Evolutionary conservation across 2,888 invertebrate species (phyloP).

Genomic region (Lasioglossum figueresi): DNA sequence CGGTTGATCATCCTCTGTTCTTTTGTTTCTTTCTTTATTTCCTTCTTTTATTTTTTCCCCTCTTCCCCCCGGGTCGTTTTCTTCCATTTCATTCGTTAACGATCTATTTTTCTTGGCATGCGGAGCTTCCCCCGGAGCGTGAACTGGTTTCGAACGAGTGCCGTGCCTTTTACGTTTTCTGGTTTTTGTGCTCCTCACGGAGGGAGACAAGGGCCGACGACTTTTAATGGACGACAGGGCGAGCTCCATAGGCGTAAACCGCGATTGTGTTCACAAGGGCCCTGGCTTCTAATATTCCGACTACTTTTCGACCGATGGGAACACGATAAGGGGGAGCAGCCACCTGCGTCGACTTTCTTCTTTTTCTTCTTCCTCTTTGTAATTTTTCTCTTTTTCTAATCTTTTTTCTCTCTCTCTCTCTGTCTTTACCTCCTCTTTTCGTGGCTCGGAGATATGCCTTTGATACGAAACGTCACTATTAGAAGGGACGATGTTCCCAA

Average conservation of each 20-base stretch:
- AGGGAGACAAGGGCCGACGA: conserved; percentile 77
- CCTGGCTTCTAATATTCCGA: conserved; percentile 44
- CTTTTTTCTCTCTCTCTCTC: neutral
- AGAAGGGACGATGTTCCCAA: conserved; percentile 2
- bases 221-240: conserved; percentile 79
- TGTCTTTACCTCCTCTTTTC: neutral
- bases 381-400: neutral
- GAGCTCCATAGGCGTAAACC: conserved; percentile 74
- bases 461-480: conserved; percentile 14
- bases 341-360: conserved; percentile 11
- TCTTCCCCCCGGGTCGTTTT: neutral
- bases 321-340: conserved; percentile 18
- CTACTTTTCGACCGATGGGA: conserved; percentile 19
- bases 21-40: neutral
- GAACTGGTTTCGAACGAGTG: conserved; percentile 74
- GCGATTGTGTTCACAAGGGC: conserved; percentile 46
- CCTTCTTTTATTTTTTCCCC: neutral
- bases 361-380: neutral
- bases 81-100: conserved; percentile 63
- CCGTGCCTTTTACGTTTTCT: conserved; percentile 79
- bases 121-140: conserved; percentile 71
- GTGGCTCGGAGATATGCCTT: neutral
- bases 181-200: conserved; percentile 74
- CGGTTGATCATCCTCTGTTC: neutral
- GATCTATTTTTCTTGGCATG: conserved; percentile 69